A percentile compares a stretch with the other conserved stretches of the same genome.
Evolutionary conservation across 2,888 invertebrate species (phyloP).

Genomic region (Cheilosia soror): DNA sequence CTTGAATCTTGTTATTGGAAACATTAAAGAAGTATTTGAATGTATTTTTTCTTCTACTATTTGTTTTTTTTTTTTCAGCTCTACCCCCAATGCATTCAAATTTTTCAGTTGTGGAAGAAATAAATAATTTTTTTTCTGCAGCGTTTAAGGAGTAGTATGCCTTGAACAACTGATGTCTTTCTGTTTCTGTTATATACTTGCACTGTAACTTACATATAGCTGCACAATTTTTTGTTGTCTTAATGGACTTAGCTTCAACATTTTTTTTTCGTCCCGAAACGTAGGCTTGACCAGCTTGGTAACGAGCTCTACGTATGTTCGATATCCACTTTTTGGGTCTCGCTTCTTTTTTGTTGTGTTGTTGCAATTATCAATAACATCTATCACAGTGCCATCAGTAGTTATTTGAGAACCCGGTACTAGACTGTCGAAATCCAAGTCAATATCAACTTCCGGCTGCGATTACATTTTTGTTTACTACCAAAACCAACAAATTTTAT

Average conservation of each 20-base stretch:
- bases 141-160: too few relatives aligned
- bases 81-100: not conserved
- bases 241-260: too few relatives aligned
- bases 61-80: too few relatives aligned
- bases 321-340: too few relatives aligned
- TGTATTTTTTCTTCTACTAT: too few relatives aligned
- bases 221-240: not conserved
- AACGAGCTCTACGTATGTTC: too few relatives aligned
- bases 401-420: not conserved
- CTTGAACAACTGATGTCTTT: too few relatives aligned
- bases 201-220: slow-evolving; percentile 9
- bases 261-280: too few relatives aligned
- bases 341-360: too few relatives aligned
- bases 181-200: not conserved
- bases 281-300: too few relatives aligned
- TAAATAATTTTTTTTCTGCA: not conserved
- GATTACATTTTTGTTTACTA: not conserved
- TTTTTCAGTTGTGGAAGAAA: not conserved
- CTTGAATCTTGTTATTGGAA: not conserved
- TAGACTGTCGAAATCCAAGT: not conserved
- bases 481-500: too few relatives aligned
- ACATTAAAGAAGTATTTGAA: not conserved
- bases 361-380: not conserved
- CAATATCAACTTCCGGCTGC: not conserved
- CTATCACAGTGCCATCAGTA: not conserved